Evolutionary conservation across 35 echinoderm and acorn worm genomes (phyloP), one percentile per base, ranked within the genome.

Genomic region (Strongylocentrotus purpuratus): DNA sequence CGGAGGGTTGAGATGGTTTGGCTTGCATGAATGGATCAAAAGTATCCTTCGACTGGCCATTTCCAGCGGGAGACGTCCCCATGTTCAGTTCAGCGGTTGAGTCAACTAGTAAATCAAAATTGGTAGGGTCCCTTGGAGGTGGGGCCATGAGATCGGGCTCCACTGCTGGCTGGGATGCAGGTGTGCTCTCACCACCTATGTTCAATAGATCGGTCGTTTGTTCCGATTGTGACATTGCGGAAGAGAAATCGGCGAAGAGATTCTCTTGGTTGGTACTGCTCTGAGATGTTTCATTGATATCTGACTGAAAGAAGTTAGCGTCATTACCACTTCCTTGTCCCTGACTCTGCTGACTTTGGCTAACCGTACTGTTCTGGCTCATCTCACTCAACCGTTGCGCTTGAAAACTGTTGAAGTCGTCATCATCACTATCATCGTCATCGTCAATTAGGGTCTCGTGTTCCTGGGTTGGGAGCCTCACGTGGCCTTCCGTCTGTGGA

Each of bases 11-110:
- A 35, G 85, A 90, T 50, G 94, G 31, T n/a, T 31, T 95, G 25
- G 86, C 45, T 46, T 95, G 94, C 47, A 50, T 90, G 88, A 99
- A 99, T 45, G 96, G 96, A 95, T 96, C 96, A 95, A 99, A 99
- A 4, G 90, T 92, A 94, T 96, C 95, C 48, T 88, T 47, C 9
- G 93, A 52, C 92, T 94, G 47, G 87, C 46, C 87, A 20, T 48
- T 46, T 47, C 88, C 31, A 14, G 48, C 92, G 2, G 71, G 48
- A 11, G 47, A 52, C 33, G 41, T 45, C 94, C 93, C 45, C 31
- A 32, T 55, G 47, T 93, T 46, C 17, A 93, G 18, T 31, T 93
- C 48, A 9, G 95, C 90, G 11, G 45, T 46, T 31, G 97, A 61
- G 71, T 96, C 93, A 0, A 94, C 55, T 15, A 99, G 93, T 17